phyloP scores from a whole-genome alignment of 2,888 invertebrate genomes.

The Ecliptopera silaceata region DNA sequence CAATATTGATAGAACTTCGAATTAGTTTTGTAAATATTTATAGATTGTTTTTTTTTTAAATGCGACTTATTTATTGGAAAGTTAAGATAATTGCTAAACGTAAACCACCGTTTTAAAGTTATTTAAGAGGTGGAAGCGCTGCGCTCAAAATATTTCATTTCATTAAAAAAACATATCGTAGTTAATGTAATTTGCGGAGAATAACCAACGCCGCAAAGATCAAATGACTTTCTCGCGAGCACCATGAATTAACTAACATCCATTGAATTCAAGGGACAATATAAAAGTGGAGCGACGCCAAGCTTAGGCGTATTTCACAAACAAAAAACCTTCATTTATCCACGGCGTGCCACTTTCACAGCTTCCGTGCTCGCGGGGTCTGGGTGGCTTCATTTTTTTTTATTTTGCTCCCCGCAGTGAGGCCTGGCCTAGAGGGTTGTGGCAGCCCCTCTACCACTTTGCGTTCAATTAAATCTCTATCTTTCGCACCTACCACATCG shows the following conservation, averaged over 20 bases:
- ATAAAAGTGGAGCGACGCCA: conserved; percentile 72
- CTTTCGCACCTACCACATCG: conserved; percentile 72
- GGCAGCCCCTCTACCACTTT: conserved; percentile 60
- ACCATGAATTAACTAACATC: conserved; percentile 73
- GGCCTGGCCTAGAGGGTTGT: conserved; percentile 53
- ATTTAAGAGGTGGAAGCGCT: too few species aligned
- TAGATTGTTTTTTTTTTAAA: too few species aligned
- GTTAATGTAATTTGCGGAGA: conserved; percentile 33
- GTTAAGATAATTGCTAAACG: too few species aligned
- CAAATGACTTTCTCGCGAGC: conserved; percentile 63
- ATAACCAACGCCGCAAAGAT: conserved; percentile 50
- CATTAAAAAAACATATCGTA: conserved; percentile 4
- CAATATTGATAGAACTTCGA: conserved; percentile 9
- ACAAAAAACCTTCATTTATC: conserved; percentile 82
- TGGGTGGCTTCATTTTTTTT: conserved; percentile 73
- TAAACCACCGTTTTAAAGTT: too few species aligned
- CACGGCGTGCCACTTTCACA: conserved; percentile 81
- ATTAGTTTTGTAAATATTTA: conserved; percentile 3
- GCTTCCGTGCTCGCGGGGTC: conserved; percentile 77
- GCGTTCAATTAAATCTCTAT: conserved; percentile 81
- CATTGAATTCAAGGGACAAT: conserved; percentile 76
- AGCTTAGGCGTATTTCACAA: conserved; percentile 78
- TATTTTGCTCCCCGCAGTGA: conserved; percentile 61
- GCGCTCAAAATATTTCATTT: background rate
- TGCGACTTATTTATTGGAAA: too few species aligned